Evolutionary conservation across 2,113 vertebrate genomes (phyloP), one percentile per base, ranked within the genome.

Genomic region (Acrocephalus kingi): DNA sequence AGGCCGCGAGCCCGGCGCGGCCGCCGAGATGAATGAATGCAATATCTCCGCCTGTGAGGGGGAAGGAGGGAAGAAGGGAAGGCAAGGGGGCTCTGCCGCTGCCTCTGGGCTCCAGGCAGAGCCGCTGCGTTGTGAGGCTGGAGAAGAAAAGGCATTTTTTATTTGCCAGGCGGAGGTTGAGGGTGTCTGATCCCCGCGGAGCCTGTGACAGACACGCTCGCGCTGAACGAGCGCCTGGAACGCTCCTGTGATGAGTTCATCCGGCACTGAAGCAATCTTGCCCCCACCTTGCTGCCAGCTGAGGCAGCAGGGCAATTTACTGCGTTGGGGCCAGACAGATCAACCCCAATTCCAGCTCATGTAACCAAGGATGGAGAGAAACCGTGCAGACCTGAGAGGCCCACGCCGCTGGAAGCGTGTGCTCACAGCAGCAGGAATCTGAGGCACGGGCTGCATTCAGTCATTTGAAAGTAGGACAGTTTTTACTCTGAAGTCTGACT

Each of bases 61-160:
- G 93, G 87, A 94, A 92, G 92, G 68, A 51, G 41, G 87, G 30
- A 24, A 54, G 24, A 33, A 80, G 78, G 85, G 78, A 74, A 92
- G 87, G 92, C 48, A 59, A 58, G 64, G 93, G 59, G 39, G 46
- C 11, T 67, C 48, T 45, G 43, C 92, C 0, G 4, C 73, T 51
- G 81, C 88, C 93, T 67, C 67, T 2, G 7, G 81, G 84, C 30
- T 49, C 7, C 67, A 71, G 80, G 56, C 41, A 88, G 73, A 75
- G 81, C 54, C 0, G 2, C 69, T 3, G 54, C 74, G 56, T 41
- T 63, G 83, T 49, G 28, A 2, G 7, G 61, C 64, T 77, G 66
- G 13, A 21, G 91, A 31, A 85, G 77, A 92, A 92, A 90, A 84
- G 86, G 80, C 88, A 39, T 95, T 94, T 96, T 93, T 96, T 63